A percentile compares a stretch with the other conserved stretches of the same genome.
These are phyloP conservation scores for Ceratina australensis DNA, from an alignment of 1,140 invertebrate genomes.

Conservation along the genomic window DNA sequence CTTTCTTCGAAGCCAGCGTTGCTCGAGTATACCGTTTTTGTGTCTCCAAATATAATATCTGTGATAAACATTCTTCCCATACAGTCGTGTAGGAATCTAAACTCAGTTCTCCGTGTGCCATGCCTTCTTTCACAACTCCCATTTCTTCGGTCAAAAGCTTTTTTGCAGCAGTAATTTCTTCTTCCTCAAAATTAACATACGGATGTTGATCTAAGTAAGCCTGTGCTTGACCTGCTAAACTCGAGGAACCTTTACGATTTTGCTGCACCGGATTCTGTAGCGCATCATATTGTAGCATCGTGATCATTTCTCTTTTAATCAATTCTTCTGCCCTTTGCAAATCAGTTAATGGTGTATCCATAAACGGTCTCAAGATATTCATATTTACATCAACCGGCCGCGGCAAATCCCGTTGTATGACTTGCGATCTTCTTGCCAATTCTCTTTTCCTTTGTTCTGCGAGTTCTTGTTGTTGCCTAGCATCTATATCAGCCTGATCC, in stretches of 20 bases:
- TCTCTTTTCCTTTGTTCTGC: constrained; percentile 83
- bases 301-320: constrained; percentile 98
- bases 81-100: constrained; percentile 95
- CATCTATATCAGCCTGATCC: constrained; percentile 95
- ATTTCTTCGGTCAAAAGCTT: constrained; percentile 90
- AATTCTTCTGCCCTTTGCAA: constrained; percentile 96
- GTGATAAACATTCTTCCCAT: constrained; percentile 97
- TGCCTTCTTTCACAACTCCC: constrained; percentile 93
- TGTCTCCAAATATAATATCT: constrained; percentile 88
- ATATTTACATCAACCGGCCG: constrained; percentile 93
- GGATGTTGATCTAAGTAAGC: constrained; percentile 92
- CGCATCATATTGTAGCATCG: constrained; percentile 95
- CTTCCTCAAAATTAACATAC: constrained; percentile 86
- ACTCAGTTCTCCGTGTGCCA: constrained; percentile 96
- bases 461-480: constrained; percentile 82
- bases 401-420: constrained; percentile 94
- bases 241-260: constrained; percentile 75
- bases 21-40: constrained; percentile 96
- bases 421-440: constrained; percentile 89
- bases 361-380: constrained; percentile 87
- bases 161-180: constrained; percentile 87
- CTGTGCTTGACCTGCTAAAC: constrained; percentile 82
- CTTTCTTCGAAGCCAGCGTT: constrained; percentile 96
- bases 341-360: constrained; percentile 89
- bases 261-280: constrained; percentile 83